phyloP scores from a whole-genome alignment of 2,113 vertebrate species.

The Microtus montanus region DNA sequence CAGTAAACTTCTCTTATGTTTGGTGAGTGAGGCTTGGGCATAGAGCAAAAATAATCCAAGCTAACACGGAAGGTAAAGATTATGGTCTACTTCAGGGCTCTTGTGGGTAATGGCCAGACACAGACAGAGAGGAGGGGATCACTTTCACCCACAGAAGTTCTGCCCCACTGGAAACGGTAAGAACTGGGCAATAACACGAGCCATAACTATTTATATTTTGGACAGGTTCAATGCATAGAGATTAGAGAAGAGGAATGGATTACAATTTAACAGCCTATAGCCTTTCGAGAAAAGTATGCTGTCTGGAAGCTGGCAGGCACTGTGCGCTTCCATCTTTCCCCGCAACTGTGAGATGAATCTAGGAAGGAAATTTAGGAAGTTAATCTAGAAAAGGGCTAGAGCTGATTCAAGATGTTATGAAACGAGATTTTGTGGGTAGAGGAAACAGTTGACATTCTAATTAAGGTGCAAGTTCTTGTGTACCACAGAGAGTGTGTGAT shows the following conservation, averaged over 20 bases:
- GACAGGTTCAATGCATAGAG: slow-evolving; percentile 69
- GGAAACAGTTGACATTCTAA: neutral
- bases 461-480: neutral
- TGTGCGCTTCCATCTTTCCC: slow-evolving; percentile 36
- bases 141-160: slow-evolving; percentile 71
- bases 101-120: slow-evolving; percentile 49
- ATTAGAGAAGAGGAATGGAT: slow-evolving; percentile 76
- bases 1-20: slow-evolving; percentile 57
- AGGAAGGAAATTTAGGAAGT: slow-evolving; percentile 38
- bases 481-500: neutral
- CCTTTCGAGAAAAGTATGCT: slow-evolving; percentile 71
- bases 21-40: neutral
- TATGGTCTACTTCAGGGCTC: neutral
- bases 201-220: slow-evolving; percentile 79
- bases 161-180: slow-evolving; percentile 64
- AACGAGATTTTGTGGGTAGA: neutral
- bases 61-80: slow-evolving; percentile 53
- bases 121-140: slow-evolving; percentile 54
- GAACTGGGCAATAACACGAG: slow-evolving; percentile 65
- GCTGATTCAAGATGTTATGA: slow-evolving; percentile 20
- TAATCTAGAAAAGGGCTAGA: slow-evolving; percentile 53
- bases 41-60: slow-evolving; percentile 66
- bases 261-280: slow-evolving; percentile 71
- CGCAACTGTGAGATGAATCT: slow-evolving; percentile 35
- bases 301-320: slow-evolving; percentile 55